phyloP scores from a whole-genome alignment of 2,797 vertebrate genomes.

The Rhincodon typus region DNA sequence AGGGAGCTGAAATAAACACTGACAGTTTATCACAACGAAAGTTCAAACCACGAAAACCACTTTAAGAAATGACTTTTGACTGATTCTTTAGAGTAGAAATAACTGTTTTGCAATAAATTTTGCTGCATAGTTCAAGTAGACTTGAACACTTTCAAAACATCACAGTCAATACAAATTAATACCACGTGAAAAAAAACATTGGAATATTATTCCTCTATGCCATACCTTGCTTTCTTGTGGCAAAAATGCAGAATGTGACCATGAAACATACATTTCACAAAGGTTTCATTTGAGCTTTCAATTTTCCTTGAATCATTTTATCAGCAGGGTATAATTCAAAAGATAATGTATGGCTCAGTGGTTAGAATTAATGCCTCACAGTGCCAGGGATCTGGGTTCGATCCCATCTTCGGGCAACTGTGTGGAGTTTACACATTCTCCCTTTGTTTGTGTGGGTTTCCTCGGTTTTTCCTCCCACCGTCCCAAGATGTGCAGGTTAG shows the following conservation, averaged over 20 bases:
- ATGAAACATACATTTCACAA: not conserved
- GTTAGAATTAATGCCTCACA: too few species aligned
- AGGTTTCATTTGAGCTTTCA: not conserved
- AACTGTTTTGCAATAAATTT: not conserved
- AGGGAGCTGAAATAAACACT: not conserved
- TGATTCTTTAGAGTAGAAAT: not conserved
- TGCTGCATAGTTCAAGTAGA: not conserved
- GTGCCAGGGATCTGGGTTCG: too few species aligned
- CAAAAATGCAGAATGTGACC: not conserved
- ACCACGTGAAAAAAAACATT: not conserved
- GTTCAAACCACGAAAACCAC: not conserved
- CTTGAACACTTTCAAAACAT: not conserved
- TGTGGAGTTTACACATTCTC: too few species aligned
- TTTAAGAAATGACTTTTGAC: not conserved
- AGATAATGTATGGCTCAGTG: not conserved
- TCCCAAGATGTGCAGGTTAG: too few species aligned
- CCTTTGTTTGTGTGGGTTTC: too few species aligned
- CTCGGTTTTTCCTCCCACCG: too few species aligned
- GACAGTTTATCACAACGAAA: conserved; percentile 27
- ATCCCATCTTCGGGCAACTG: too few species aligned
- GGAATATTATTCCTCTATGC: not conserved
- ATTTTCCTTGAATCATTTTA: conserved; percentile 30
- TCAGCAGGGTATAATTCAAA: not conserved
- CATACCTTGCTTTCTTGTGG: not conserved
- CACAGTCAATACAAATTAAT: conserved; percentile 31